Percentiles rank a stretch among this genome's conserved stretches.
phyloP scores from a whole-genome alignment of 2,888 invertebrate species.

The Andrena flavipes region DNA sequence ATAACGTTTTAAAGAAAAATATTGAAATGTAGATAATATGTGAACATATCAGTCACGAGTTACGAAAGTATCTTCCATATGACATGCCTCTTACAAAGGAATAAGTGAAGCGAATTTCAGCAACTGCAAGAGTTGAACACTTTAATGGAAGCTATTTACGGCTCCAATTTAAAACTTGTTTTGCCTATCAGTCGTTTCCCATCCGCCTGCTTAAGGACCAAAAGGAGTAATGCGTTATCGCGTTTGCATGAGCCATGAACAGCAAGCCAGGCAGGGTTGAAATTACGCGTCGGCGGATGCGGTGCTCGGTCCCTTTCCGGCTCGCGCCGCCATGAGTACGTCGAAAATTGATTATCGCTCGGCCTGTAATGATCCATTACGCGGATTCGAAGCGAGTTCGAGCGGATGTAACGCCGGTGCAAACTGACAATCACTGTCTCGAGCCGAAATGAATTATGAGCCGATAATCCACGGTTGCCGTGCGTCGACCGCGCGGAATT shows the following conservation, averaged over 20 bases:
- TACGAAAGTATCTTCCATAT: too few relatives aligned
- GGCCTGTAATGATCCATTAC: constrained; percentile 82
- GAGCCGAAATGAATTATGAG: constrained; percentile 81
- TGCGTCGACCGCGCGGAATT: constrained; percentile 57
- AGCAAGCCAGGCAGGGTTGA: constrained; percentile 27
- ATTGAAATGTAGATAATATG: too few relatives aligned
- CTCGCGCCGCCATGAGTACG: constrained; percentile 68
- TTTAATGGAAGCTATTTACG: neutral
- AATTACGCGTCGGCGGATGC: constrained; percentile 47
- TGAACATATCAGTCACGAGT: too few relatives aligned
- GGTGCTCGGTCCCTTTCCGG: constrained; percentile 43
- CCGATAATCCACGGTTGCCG: constrained; percentile 80
- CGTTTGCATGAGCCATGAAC: neutral
- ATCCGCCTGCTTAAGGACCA: neutral
- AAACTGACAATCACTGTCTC: constrained; percentile 84
- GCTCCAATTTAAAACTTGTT: neutral
- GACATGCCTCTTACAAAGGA: too few relatives aligned
- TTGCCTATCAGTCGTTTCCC: neutral
- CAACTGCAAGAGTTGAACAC: neutral
- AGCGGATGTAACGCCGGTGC: constrained; percentile 76
- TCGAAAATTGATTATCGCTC: constrained; percentile 82
- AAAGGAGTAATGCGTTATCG: constrained; percentile 3
- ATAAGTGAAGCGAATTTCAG: too few relatives aligned
- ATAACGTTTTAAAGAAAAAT: too few relatives aligned
- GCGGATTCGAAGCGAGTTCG: constrained; percentile 67